Base-by-base conservation (phyloP, 2,888 invertebrate species). In the Microctonus aethiopoides region DNA sequence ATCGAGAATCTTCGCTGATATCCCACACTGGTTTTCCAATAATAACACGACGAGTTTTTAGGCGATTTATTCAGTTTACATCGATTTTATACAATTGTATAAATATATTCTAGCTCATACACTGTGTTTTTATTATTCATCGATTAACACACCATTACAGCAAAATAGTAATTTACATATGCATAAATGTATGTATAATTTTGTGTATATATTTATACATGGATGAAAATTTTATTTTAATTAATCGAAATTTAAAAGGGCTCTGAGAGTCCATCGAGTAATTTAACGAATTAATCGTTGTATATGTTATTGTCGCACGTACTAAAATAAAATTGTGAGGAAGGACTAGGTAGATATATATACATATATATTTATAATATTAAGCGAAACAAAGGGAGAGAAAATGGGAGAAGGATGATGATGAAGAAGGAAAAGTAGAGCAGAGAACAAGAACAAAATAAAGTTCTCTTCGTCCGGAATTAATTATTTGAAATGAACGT, bases 401-500 rank as follows among this genome's bases (percentile, higher is more conserved):
- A 11, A 16, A 29, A 51, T 26, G 24, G n/a, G 51, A 46, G 9
- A 7, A 16, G 16, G 2, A n/a, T 7, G 16, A 20, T 46, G 46
- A 16, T 46, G 46, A 46, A n/a, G 46, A 26, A 68, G 54, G 34
- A 39, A 16, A 59, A 51, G 36, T 22, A 41, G 57, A 29, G 36
- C 56, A 56, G 62, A 46, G 41, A 59, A 68, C 56, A 54, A 63
- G 54, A 54, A 62, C 64, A 70, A 70, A 74, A 74, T 67, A 75
- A 78, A 77, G 75, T 72, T 71, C 63, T 71, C 63, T 73, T 67
- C 64, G 69, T 73, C 68, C 71, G 77, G 77, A 81, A 84, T 84
- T 84, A 85, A 85, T 84, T 84, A 84, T 84, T 83, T 79, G 81
- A 78, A 83, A 84, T 80, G 81, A 80, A 79, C 78, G 78, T 78